Evolutionary conservation across 2,888 invertebrate species (phyloP), one percentile per base, ranked within the genome.

Genomic region (Pterobdella sp.): DNA sequence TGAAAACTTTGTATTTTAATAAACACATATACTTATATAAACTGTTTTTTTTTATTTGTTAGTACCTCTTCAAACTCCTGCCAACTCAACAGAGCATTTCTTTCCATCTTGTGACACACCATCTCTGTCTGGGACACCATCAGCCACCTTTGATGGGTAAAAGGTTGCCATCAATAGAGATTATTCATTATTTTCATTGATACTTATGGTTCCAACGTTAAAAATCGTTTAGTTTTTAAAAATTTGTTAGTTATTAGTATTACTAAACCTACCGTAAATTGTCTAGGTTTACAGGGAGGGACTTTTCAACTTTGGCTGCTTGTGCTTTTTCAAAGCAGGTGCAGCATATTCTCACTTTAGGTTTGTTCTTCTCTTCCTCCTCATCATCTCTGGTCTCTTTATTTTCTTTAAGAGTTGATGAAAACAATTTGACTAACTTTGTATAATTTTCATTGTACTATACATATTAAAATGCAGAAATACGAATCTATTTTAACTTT

Each of bases 41-140:
- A 14, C 22, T 42, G 22, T 42, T 42, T 42, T n/a, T n/a, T n/a
- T n/a, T n/a, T n/a, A n/a, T n/a, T 42, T 22, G 22, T 22, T 22
- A 7, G 22, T 42, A 63, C 71, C 63, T 71, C 71, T 7, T 60
- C 63, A 63, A 71, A 71, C n/a, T 31, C 52, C 10, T 71, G 32
- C 71, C 71, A 71, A 36, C 56, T 71, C 36, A 31, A 32, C 35
- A 71, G 32, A 10, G 71, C 71, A 35, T 71, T 56, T 18, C 56
- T 60, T 26, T 71, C 60, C 10, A 71, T 31, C 52, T 63, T 71
- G 63, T 71, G 71, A 34, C 71, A 71, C n/a, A 71, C 32, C 71
- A 71, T 71, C 56, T 71, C 71, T 14, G 63, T 71, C 36, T 71
- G 71, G 18, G 71, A 71, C 42, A 35, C 63, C 3, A 71, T 56